phyloP scores from a whole-genome alignment of 2,113 vertebrate genomes.

The Melospiza melodia region DNA sequence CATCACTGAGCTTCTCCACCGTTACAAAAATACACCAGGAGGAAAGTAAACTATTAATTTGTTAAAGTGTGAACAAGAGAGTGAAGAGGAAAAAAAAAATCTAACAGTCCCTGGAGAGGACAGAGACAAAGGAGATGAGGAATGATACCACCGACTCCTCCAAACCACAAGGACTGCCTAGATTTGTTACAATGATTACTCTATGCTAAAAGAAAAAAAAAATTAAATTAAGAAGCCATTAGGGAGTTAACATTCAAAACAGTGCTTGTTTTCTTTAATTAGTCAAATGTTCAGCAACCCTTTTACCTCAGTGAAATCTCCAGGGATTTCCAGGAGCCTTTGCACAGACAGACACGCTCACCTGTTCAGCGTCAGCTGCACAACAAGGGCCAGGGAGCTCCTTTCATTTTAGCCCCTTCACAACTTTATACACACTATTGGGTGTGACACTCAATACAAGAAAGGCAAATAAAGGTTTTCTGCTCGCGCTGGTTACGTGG shows the following conservation, averaged over 20 bases:
- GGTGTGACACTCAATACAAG: background rate
- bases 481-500: accelerated
- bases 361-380: slow-evolving; percentile 19
- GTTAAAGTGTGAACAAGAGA: slow-evolving; percentile 22
- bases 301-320: background rate
- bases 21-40: background rate
- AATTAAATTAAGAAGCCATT: slow-evolving; percentile 16
- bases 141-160: background rate
- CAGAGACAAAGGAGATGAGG: background rate
- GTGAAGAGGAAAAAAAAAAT: background rate
- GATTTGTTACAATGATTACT: background rate
- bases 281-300: background rate
- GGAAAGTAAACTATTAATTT: slow-evolving; percentile 50
- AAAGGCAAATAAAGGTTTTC: background rate
- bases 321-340: background rate
- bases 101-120: background rate
- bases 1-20: slow-evolving; percentile 46
- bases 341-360: background rate
- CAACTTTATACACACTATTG: background rate
- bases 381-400: background rate
- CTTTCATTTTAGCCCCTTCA: background rate
- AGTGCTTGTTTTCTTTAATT: slow-evolving; percentile 41
- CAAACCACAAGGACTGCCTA: background rate
- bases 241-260: slow-evolving; percentile 25
- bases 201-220: background rate